A percentile compares a stretch with the other conserved stretches of the same genome.
These are phyloP conservation scores for Troglohyphantes excavatus DNA, from an alignment of 2,888 invertebrate genomes.

Conservation along the genomic window DNA sequence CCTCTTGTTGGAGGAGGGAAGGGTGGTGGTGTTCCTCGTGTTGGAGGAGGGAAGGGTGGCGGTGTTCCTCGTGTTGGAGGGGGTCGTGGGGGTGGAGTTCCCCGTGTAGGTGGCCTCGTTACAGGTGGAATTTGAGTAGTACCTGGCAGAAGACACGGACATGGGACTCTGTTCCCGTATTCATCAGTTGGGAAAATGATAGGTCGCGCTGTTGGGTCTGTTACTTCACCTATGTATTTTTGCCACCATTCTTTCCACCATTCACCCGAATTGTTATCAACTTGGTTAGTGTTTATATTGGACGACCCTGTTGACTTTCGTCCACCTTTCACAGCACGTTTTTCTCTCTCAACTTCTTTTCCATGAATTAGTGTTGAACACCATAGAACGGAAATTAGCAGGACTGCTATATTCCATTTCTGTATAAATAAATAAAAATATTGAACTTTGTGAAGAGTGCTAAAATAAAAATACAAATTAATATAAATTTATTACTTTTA, in stretches of 20 bases:
- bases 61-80: slow-evolving; percentile 5
- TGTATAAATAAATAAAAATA: slow-evolving; percentile 22
- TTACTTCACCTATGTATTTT: slow-evolving; percentile 77
- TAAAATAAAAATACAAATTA: background rate
- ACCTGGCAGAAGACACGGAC: slow-evolving; percentile 69
- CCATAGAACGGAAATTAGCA: slow-evolving; percentile 55
- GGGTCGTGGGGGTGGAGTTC: slow-evolving; percentile 7
- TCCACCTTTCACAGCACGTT: slow-evolving; percentile 74
- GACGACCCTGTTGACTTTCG: slow-evolving; percentile 38
- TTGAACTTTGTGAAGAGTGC: background rate
- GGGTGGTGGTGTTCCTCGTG: slow-evolving; percentile 31
- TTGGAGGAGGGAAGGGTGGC: slow-evolving; percentile 26
- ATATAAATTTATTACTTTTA: too few relatives aligned
- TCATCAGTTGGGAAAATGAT: slow-evolving; percentile 69
- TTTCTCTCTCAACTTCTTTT: slow-evolving; percentile 57
- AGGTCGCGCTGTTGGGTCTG: slow-evolving; percentile 76
- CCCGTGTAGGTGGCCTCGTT: slow-evolving; percentile 34
- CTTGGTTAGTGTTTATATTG: slow-evolving; percentile 1
- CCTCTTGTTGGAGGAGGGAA: slow-evolving; percentile 38
- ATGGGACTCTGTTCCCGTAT: slow-evolving; percentile 63
- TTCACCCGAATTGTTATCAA: slow-evolving; percentile 49
- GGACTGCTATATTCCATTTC: slow-evolving; percentile 50
- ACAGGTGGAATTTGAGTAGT: slow-evolving; percentile 52
- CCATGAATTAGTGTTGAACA: slow-evolving; percentile 16
- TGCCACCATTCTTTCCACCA: slow-evolving; percentile 78